Evolutionary conservation across 1,140 invertebrate genomes (phyloP), one percentile per base, ranked within the genome.

Genomic region (Drosophila quadrilineata): DNA sequence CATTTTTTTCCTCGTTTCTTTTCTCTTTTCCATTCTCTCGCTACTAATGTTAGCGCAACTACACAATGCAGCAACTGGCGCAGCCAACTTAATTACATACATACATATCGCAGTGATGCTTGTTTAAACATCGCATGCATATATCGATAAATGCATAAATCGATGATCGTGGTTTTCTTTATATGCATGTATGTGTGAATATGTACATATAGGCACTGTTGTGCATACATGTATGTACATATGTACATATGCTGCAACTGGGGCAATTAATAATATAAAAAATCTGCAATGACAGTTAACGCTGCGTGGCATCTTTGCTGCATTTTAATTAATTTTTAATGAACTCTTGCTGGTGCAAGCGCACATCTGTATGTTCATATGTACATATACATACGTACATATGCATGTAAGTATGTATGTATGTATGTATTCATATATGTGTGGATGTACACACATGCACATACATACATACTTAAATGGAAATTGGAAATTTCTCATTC

Each of bases 251-350:
- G 24, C n/a, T 56, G 52, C 38, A 43, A 43, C 50, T 29, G 24
- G 6, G 41, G 52, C 38, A 43, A 43, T 54, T 31, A 54, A 54
- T 31, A 5, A 40, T 10, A 43, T 26, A 31, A 17, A 52, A 54
- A 31, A 43, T 28, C 16, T 6, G 22, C 22, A 16, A 36, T 33
- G 49, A 52, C 49, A 52, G n/a, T 52, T 38, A 38, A 40, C 49
- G 38, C 38, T 43, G 12, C 19, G 8, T 19, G 56, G 12, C 29
- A 71, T 57, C 58, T 68, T 80, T 79, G 59, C 62, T 75, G 58
- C 50, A 73, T 63, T 82, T 82, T 82, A 82, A 82, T 82, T 84
- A 84, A 84, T 84, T 84, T 84, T 84, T 82, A 84, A 82, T 82
- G 59, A 69, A 82, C 45, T 71, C 49, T 45, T n/a, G n/a, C n/a